Evolutionary conservation across 2,888 invertebrate species (phyloP).

Genomic region (Melanostoma mellinum): DNA sequence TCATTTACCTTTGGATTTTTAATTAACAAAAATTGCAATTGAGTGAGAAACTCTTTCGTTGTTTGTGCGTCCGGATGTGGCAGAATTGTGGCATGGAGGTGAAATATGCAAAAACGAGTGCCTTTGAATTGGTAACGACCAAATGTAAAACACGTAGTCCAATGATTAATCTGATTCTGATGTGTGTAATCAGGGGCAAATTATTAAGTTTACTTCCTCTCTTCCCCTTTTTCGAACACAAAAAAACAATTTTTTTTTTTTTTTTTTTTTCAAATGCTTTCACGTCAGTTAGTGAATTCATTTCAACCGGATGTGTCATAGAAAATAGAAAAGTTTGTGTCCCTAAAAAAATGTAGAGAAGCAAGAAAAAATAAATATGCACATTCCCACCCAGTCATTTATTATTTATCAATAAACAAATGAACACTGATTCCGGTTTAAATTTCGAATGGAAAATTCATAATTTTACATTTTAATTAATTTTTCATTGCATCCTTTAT

Average conservation of each 20-base stretch:
- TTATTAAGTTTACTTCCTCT: background rate
- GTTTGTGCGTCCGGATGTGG: background rate
- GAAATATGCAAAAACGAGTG: slow-evolving; percentile 28
- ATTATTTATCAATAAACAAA: slow-evolving; percentile 26
- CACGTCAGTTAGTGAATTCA: background rate
- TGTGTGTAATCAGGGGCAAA: slow-evolving; percentile 36
- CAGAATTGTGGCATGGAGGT: background rate
- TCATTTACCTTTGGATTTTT: slow-evolving; percentile 65
- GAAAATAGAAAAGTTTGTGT: background rate
- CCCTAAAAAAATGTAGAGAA: too few relatives aligned
- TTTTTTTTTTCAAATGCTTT: background rate
- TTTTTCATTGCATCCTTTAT: slow-evolving; percentile 39
- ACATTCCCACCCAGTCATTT: too few relatives aligned
- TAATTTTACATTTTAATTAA: slow-evolving; percentile 54
- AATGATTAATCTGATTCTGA: slow-evolving; percentile 55
- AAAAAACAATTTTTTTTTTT: slow-evolving; percentile 29
- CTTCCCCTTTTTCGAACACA: background rate
- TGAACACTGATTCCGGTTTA: slow-evolving; percentile 24
- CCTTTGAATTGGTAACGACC: slow-evolving; percentile 12
- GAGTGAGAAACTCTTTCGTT: slow-evolving; percentile 8
- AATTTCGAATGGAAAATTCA: slow-evolving; percentile 38
- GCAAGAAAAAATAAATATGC: too few relatives aligned
- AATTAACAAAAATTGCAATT: slow-evolving; percentile 52
- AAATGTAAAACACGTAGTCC: slow-evolving; percentile 29
- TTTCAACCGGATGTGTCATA: background rate